A percentile compares a stretch with the other conserved stretches of the same genome.
Evolutionary conservation across 2,113 vertebrate species (phyloP).

Genomic region (Rhea pennata): DNA sequence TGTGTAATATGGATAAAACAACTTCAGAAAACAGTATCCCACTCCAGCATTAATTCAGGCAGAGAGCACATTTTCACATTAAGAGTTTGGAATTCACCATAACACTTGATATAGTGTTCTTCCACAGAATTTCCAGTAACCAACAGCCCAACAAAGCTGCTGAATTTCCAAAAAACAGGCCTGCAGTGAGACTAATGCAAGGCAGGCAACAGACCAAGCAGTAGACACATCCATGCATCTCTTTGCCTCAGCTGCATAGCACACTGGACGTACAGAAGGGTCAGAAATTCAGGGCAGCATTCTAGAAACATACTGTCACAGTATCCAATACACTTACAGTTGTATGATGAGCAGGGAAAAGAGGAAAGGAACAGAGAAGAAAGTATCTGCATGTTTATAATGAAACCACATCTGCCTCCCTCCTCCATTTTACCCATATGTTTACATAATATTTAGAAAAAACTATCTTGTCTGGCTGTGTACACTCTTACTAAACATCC

Average conservation of each 20-base stretch:
- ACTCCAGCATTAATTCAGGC: neutral
- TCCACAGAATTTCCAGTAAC: neutral
- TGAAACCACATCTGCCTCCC: neutral
- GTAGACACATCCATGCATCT: rapidly evolving
- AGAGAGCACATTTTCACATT: neutral
- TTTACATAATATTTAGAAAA: neutral
- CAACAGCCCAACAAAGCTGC: rapidly evolving
- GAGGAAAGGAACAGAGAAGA: neutral
- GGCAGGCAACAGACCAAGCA: neutral
- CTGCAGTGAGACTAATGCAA: rapidly evolving
- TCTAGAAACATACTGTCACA: neutral
- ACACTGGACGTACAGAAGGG: neutral
- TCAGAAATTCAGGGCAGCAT: neutral
- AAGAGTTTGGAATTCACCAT: neutral
- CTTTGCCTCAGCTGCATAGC: neutral
- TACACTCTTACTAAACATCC: neutral
- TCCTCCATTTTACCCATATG: neutral
- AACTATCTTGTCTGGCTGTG: neutral
- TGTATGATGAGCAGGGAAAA: neutral
- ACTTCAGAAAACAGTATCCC: neutral
- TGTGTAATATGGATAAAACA: rapidly evolving
- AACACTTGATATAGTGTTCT: neutral
- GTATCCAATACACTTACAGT: rapidly evolving
- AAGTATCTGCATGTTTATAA: neutral
- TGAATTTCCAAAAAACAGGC: neutral